Evolutionary conservation across 2,113 vertebrate species (phyloP).

Genomic region (Tautogolabrus adspersus): DNA sequence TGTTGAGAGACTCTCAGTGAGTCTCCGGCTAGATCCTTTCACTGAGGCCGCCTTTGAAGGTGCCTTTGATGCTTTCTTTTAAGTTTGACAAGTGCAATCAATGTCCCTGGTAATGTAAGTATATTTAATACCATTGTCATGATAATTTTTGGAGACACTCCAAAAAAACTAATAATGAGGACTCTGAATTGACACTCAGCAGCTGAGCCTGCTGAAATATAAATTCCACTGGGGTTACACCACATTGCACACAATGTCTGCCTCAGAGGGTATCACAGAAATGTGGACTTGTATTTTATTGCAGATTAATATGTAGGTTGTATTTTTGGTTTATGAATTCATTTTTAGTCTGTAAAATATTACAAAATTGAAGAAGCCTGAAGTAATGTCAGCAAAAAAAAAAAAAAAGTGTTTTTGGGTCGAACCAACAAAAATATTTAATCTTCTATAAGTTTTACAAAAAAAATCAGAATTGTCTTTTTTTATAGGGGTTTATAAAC

Average conservation of each 20-base stretch:
- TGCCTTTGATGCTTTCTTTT: slow-evolving; percentile 76
- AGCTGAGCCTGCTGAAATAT: slow-evolving; percentile 30
- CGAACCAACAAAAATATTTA: background rate
- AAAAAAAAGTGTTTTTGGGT: background rate
- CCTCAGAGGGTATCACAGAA: slow-evolving; percentile 5
- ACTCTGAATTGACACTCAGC: slow-evolving; percentile 40
- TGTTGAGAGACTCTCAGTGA: slow-evolving; percentile 69
- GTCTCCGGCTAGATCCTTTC: slow-evolving; percentile 60
- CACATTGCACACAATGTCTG: slow-evolving; percentile 35
- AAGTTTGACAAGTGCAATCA: slow-evolving; percentile 77
- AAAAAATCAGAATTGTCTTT: background rate
- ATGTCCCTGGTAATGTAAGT: slow-evolving; percentile 55
- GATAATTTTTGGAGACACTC: slow-evolving; percentile 68
- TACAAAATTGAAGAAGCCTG: no score
- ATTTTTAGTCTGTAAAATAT: background rate
- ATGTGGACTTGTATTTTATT: background rate
- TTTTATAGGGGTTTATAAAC: no score
- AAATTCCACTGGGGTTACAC: slow-evolving; percentile 40
- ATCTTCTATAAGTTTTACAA: background rate
- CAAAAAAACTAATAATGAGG: slow-evolving; percentile 58
- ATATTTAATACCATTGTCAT: slow-evolving; percentile 70
- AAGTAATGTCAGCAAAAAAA: background rate
- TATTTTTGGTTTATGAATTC: background rate
- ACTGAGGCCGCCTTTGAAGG: slow-evolving; percentile 58
- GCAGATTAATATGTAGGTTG: background rate